These are phyloP conservation scores for Rhinogobius similis DNA, from an alignment of 2,113 vertebrate genomes.

Conservation along the genomic window DNA sequence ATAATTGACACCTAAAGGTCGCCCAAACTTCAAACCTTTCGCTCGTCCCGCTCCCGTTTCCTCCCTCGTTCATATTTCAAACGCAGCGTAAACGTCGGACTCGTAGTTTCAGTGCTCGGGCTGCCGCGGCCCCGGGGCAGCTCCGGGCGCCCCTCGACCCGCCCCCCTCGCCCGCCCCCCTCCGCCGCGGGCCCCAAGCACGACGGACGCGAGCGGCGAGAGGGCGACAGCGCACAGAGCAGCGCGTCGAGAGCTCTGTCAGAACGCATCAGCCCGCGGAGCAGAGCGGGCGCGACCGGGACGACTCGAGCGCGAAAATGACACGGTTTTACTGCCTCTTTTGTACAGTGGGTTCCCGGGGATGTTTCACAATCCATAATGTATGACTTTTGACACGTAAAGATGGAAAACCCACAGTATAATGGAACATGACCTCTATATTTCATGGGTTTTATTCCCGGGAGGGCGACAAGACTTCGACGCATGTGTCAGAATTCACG, in stretches of 20 bases:
- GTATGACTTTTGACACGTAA: background rate
- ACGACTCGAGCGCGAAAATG: background rate
- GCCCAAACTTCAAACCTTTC: no score
- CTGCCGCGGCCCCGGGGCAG: conserved; percentile 42
- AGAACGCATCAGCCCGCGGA: conserved; percentile 46
- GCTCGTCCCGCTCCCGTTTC: conserved; percentile 21
- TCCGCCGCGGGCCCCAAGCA: conserved; percentile 29
- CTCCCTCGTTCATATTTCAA: conserved; percentile 27
- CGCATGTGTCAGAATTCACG: no score
- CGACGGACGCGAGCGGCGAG: conserved; percentile 29
- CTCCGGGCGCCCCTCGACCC: conserved; percentile 10
- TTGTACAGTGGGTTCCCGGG: background rate
- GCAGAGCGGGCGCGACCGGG: no score
- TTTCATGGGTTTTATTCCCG: background rate
- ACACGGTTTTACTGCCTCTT: background rate
- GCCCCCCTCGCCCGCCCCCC: conserved; percentile 9
- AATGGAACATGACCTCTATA: background rate
- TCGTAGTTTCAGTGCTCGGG: background rate
- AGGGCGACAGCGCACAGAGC: conserved; percentile 34
- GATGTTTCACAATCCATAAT: no score
- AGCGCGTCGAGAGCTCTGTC: conserved; percentile 61
- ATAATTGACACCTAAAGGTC: no score
- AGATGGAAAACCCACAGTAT: background rate
- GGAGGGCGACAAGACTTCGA: no score
- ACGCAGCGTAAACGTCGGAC: background rate